Evolutionary conservation across 2,888 invertebrate genomes (phyloP), one percentile per base, ranked within the genome.

Genomic region (Andrena trimmerana): DNA sequence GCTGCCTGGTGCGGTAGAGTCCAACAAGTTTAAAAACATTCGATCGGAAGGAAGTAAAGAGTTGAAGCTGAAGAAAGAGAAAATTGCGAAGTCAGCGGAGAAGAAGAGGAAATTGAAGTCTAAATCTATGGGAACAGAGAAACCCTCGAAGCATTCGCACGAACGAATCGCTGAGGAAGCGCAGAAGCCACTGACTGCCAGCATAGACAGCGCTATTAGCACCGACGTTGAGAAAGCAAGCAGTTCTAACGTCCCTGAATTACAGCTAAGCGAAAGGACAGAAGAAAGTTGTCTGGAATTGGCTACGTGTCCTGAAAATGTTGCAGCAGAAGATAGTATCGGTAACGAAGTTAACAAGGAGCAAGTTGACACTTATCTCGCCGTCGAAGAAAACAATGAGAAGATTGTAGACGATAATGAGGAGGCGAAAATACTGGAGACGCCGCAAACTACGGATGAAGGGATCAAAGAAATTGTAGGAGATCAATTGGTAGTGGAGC

Each of bases 31-130:
- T 24, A 88, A 90, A 29, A 90, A 91, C 42, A 92, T 93, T 33
- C 91, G 91, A 62, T 93, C 92, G 2, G 92, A 93, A 71, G 91
- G 93, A 16, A 76, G 80, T 1, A 93, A 91, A 60, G 93, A 93
- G 70, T 65, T 92, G 57, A 92, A 91, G 67, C 69, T 93, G 0
- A 92, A 90, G 3, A 90, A 90, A 68, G 80, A 83, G 69, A 76
- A 73, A 24, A 2, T 59, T 13, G 80, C 75, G 68, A 70, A 24
- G 16, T 42, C 13, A 27, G 20, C 13, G n/a, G 65, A 54, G 7
- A 78, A 54, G 29, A 74, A 70, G 33, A 81, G n/a, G 29, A 66
- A 54, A 10, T 5, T 33, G 10, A 65, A 70, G n/a, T 3, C 20
- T 2, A 70, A 70, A 63, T 8, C 36, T 3, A 50, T 16, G 33